A percentile compares a stretch with the other conserved stretches of the same genome.
Evolutionary conservation across 2,113 vertebrate genomes (phyloP).

Genomic region (Trochalopteron elliotii): DNA sequence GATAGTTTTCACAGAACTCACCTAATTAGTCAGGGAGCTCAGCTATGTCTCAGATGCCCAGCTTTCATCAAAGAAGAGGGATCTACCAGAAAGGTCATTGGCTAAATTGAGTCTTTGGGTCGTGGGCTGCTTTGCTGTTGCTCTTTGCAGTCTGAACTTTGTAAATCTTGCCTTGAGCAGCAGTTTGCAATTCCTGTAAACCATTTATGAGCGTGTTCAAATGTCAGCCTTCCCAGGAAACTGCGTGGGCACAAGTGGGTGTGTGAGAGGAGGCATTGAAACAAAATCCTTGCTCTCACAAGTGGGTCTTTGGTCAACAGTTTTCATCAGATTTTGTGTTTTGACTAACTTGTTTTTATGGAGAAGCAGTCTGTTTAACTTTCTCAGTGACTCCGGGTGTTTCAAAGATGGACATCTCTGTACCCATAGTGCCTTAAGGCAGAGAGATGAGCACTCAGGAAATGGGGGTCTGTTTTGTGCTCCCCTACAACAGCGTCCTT

Average conservation of each 20-base stretch:
- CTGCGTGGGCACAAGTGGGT: fast-evolving
- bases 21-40: background rate
- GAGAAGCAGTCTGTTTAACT: background rate
- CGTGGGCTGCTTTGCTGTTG: background rate
- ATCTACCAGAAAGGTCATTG: background rate
- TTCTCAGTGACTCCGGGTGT: background rate
- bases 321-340: background rate
- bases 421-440: no score
- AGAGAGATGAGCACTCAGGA: background rate
- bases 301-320: background rate
- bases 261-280: background rate
- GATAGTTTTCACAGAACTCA: background rate
- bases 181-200: background rate
- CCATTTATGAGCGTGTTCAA: background rate
- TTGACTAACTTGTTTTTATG: background rate
- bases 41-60: background rate
- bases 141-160: background rate
- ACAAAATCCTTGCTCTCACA: background rate
- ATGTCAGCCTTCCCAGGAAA: background rate
- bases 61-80: background rate
- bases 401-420: background rate
- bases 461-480: background rate
- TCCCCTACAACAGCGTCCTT: background rate
- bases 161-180: background rate
- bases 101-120: background rate